phyloP scores from a whole-genome alignment of 2,113 vertebrate species.

The Acanthochromis polyacanthus region DNA sequence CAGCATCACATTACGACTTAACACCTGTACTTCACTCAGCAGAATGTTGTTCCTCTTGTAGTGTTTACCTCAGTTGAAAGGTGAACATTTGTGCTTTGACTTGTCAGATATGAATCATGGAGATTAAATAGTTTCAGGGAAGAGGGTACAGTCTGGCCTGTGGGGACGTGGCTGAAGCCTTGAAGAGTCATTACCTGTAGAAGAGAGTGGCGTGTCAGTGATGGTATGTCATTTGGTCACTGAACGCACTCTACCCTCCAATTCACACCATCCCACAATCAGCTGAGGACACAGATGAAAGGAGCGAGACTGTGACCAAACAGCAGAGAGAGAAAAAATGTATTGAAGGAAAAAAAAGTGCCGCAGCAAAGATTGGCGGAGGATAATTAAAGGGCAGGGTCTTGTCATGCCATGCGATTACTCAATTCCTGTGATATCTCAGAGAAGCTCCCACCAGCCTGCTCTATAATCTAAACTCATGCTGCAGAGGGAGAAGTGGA shows the following conservation, averaged over 20 bases:
- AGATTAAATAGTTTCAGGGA: constrained; percentile 27
- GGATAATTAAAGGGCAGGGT: constrained; percentile 84
- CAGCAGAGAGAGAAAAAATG: constrained; percentile 37
- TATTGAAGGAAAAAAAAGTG: constrained; percentile 42
- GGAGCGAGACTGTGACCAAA: constrained; percentile 68
- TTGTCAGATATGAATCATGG: constrained; percentile 70
- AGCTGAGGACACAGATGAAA: constrained; percentile 80
- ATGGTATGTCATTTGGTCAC: constrained; percentile 70
- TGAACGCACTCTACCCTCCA: constrained; percentile 72
- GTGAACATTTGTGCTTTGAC: constrained; percentile 59
- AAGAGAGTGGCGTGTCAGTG: constrained; percentile 71
- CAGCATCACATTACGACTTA: not conserved
- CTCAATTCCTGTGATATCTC: constrained; percentile 81
- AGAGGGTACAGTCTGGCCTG: constrained; percentile 30
- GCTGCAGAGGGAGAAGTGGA: constrained; percentile 33
- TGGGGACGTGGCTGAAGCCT: constrained; percentile 21
- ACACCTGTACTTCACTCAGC: not conserved
- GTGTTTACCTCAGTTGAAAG: constrained; percentile 21
- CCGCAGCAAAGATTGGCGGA: constrained; percentile 59
- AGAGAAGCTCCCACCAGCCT: constrained; percentile 62
- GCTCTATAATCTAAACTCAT: constrained; percentile 80
- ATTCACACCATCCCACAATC: constrained; percentile 75
- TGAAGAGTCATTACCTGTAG: constrained; percentile 67
- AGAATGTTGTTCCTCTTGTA: not conserved
- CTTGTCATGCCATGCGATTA: constrained; percentile 78